A percentile compares a stretch with the other conserved stretches of the same genome.
Evolutionary conservation across 2,888 invertebrate genomes (phyloP).

Genomic region (Phania funesta): DNA sequence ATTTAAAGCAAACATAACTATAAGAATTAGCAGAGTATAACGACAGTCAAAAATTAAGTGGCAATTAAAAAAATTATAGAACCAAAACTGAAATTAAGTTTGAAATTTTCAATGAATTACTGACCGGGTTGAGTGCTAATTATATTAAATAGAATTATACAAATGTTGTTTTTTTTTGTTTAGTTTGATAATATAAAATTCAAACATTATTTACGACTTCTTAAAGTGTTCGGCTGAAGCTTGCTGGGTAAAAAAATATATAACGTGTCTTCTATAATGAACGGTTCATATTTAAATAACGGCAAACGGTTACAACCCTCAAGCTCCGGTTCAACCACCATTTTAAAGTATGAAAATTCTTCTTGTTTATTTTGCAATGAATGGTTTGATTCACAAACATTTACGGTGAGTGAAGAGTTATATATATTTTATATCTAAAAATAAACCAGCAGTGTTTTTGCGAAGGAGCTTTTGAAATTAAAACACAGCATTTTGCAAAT

Average conservation of each 20-base stretch:
- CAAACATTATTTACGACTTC: background rate
- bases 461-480: too few species aligned
- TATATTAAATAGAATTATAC: background rate
- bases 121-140: too few species aligned
- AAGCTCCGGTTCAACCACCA: conserved; percentile 73
- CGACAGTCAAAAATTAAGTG: too few species aligned
- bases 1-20: too few species aligned
- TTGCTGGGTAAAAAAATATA: background rate
- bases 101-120: too few species aligned
- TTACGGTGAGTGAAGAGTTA: conserved; percentile 81
- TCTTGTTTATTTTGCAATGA: conserved; percentile 86
- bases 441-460: background rate
- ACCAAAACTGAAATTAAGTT: too few species aligned
- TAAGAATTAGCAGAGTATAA: too few species aligned
- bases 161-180: background rate
- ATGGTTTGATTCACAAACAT: conserved; percentile 84
- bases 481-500: too few species aligned
- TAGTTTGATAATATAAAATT: conserved; percentile 1
- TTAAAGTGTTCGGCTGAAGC: background rate
- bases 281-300: conserved; percentile 39
- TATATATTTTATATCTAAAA: background rate
- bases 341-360: conserved; percentile 81
- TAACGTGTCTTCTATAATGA: conserved; percentile 26
- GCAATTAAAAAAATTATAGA: too few species aligned
- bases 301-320: conserved; percentile 9